Evolutionary conservation across 53 echinoderm and acorn worm genomes (phyloP).

Genomic region (Crossaster papposus): DNA sequence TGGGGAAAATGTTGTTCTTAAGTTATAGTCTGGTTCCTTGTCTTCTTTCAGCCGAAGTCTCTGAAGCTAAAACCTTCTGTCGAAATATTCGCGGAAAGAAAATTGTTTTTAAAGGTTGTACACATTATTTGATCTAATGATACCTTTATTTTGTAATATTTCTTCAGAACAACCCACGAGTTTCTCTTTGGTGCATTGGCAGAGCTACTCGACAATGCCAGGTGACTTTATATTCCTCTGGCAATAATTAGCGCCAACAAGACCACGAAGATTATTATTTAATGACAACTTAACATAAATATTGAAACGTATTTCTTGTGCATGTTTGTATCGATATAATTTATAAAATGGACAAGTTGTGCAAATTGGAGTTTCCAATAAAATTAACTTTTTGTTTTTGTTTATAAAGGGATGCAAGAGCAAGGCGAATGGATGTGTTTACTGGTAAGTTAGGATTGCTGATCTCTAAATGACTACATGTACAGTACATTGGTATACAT

Average conservation of each 20-base stretch:
- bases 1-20: too few species aligned
- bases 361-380: background rate
- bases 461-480: background rate
- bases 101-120: background rate
- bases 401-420: conserved; percentile 88
- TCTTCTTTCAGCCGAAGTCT: too few species aligned
- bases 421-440: conserved; percentile 93
- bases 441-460: conserved; percentile 76
- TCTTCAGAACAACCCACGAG: conserved; percentile 89
- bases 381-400: conserved; percentile 3
- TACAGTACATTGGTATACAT: background rate
- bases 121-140: background rate
- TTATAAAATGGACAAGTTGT: too few species aligned
- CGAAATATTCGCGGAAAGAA: background rate
- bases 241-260: background rate
- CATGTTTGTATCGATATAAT: background rate
- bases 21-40: too few species aligned
- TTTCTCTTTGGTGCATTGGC: conserved; percentile 98
- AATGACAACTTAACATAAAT: too few species aligned
- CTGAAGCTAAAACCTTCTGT: too few species aligned
- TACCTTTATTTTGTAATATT: background rate
- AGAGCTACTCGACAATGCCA: conserved; percentile 97
- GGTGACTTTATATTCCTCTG: conserved; percentile 72
- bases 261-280: background rate
- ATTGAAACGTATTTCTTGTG: too few species aligned